Base-by-base conservation (phyloP, 2,888 invertebrate species). In the Malachius bipustulatus region DNA sequence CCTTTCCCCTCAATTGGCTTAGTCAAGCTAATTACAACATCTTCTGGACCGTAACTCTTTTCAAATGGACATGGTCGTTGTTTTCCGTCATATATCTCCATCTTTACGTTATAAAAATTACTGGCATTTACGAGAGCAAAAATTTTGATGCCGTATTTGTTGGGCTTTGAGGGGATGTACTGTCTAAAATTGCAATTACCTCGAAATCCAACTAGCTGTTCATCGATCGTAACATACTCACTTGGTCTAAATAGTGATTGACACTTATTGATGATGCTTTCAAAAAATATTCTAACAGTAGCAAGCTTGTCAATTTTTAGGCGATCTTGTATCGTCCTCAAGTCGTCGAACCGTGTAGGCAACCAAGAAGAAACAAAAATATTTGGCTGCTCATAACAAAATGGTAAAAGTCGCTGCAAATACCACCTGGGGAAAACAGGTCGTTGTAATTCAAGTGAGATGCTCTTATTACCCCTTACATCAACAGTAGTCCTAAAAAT, bases 141-240 rank as follows among this genome's bases (percentile, higher is more conserved):
- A 10, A 44, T 36, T 36, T 44, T 44, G 2, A 44, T 31, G 3
- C 36, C 41, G 16, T 43, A 44, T n/a, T n/a, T n/a, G n/a, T n/a
- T n/a, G n/a, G n/a, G n/a, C n/a, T n/a, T n/a, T n/a, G n/a, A n/a
- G n/a, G n/a, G n/a, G n/a, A n/a, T n/a, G n/a, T n/a, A n/a, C n/a
- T n/a, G n/a, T n/a, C n/a, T n/a, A n/a, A n/a, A 46, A 3, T 9
- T 3, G n/a, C 41, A 43, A 10, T 37, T 13, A 6, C 44, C 43
- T 8, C 44, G 30, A 26, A 46, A 44, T 9, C 26, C 34, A 26
- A 32, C 33, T 8, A 44, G 12, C 33, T 34, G 37, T 35, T 44
- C 39, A 14, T 44, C 42, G 1, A 44, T 33, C 2, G 38, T 40
- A 6, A 40, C 34, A 28, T 42, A 27, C 29, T 42, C 15, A 2